Conservation (phyloP, 2,113 vertebrate genomes). For the Caretta caretta region DNA sequence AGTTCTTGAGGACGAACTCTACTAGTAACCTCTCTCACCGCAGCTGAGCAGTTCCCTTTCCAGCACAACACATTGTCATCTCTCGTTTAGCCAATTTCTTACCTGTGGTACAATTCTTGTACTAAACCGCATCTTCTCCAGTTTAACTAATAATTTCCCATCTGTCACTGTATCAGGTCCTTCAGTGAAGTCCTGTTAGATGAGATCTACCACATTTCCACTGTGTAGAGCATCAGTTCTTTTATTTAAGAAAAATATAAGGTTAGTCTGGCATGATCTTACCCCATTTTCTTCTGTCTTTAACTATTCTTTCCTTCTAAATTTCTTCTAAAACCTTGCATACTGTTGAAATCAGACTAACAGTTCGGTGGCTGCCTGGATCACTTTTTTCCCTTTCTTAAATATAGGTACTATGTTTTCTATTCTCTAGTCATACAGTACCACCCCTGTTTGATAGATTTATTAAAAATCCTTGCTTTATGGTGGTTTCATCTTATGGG, state of each 20-base stretch:
- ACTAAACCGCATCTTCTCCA: background rate
- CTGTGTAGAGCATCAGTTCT: background rate
- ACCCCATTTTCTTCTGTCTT: background rate
- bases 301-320: background rate
- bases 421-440: background rate
- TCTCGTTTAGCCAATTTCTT: background rate
- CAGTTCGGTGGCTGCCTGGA: background rate
- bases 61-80: too few relatives aligned
- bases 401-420: background rate
- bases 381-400: background rate
- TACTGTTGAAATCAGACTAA: background rate
- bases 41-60: too few relatives aligned
- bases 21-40: background rate
- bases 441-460: background rate
- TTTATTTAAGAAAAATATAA: background rate
- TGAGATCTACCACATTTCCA: background rate
- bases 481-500: slow-evolving; percentile 24
- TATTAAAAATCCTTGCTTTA: background rate
- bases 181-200: background rate
- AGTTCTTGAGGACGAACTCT: too few relatives aligned
- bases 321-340: background rate
- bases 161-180: background rate
- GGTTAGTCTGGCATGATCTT: background rate
- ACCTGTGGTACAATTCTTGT: background rate
- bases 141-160: background rate